Conservation (phyloP, 2,888 invertebrate species). For the Lypha dubia region DNA sequence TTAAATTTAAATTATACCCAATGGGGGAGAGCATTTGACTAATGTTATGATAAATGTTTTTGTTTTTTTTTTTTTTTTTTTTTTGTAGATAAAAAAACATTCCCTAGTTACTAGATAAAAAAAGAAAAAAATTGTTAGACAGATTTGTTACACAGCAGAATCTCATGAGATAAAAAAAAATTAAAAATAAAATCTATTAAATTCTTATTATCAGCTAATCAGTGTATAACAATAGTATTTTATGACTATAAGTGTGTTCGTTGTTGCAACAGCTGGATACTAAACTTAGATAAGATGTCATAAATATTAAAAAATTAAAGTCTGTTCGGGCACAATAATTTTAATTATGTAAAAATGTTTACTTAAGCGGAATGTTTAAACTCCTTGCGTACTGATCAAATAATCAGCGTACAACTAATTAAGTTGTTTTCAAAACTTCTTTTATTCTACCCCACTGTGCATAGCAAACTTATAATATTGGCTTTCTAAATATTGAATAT, state of each 20-base stretch:
- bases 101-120: slow-evolving; percentile 8
- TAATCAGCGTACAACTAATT: too few species aligned
- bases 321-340: too few species aligned
- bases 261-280: neutral
- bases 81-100: slow-evolving; percentile 7
- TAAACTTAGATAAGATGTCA: neutral
- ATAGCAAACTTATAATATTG: neutral
- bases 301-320: neutral
- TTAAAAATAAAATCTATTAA: neutral
- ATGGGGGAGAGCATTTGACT: slow-evolving; percentile 47
- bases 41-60: slow-evolving; percentile 32
- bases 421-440: too few species aligned
- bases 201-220: slow-evolving; percentile 13
- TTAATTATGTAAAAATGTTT: too few species aligned
- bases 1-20: slow-evolving; percentile 28
- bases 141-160: slow-evolving; percentile 13
- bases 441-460: too few species aligned
- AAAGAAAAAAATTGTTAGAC: slow-evolving; percentile 47
- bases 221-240: neutral
- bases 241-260: neutral
- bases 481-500: neutral
- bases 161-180: slow-evolving; percentile 37
- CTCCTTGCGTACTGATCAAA: too few species aligned
- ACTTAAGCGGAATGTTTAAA: too few species aligned
- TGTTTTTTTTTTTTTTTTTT: neutral